Evolutionary conservation across 53 echinoderm and acorn worm species (phyloP).

Genomic region (Mesocentrotus franciscanus): DNA sequence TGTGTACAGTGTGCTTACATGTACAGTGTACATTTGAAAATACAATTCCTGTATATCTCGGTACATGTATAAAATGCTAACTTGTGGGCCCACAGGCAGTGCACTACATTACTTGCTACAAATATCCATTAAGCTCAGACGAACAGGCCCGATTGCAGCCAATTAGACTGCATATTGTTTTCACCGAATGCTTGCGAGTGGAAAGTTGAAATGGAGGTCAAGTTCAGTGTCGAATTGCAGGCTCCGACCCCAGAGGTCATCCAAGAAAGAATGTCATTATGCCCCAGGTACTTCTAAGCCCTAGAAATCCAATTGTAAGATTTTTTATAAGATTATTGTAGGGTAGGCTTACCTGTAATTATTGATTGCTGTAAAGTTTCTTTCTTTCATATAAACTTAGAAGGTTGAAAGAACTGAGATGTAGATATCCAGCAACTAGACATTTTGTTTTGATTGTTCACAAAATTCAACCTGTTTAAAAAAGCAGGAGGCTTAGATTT

Average conservation of each 20-base stretch:
- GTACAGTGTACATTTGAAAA: neutral
- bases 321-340: neutral
- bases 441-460: too few relatives aligned
- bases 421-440: too few relatives aligned
- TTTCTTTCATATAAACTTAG: too few relatives aligned
- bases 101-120: neutral
- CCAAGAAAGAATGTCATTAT: neutral
- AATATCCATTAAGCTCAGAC: neutral
- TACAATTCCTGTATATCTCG: too few relatives aligned
- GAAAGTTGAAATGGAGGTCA: constrained; percentile 25
- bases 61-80: too few relatives aligned
- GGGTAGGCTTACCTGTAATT: neutral
- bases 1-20: neutral
- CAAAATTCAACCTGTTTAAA: too few relatives aligned
- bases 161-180: constrained; percentile 11
- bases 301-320: neutral
- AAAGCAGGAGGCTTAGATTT: too few relatives aligned
- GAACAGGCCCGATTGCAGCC: neutral
- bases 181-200: neutral
- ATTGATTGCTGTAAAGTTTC: neutral
- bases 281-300: neutral
- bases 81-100: neutral
- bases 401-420: too few relatives aligned
- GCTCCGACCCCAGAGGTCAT: neutral
- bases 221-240: constrained; percentile 10